These are phyloP conservation scores for Drosophila mayri DNA, from an alignment of 1,140 invertebrate genomes.

Conservation along the genomic window DNA sequence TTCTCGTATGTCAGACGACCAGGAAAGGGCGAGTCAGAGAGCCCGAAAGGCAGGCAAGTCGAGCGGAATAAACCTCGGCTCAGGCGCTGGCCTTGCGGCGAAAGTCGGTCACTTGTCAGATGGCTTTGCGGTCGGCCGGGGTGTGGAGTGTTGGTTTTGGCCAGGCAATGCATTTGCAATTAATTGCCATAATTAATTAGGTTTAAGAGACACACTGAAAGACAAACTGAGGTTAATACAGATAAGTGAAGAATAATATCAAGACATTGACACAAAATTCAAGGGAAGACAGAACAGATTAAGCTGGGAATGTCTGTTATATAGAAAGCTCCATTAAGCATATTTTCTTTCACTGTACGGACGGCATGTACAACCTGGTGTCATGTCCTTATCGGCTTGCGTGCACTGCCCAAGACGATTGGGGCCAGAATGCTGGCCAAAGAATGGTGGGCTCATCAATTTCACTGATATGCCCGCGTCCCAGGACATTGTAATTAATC, in stretches of 20 bases:
- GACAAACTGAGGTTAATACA: not conserved
- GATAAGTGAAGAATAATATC: not conserved
- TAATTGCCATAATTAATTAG: constrained; percentile 78
- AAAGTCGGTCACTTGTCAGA: constrained; percentile 52
- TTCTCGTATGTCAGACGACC: constrained; percentile 38
- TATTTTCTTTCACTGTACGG: not conserved
- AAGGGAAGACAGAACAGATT: not conserved
- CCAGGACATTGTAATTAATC: constrained; percentile 51
- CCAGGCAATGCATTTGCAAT: constrained; percentile 62
- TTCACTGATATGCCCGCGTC: constrained; percentile 24
- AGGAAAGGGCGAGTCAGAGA: not conserved
- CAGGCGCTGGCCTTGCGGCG: constrained; percentile 28
- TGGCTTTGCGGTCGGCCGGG: constrained; percentile 35
- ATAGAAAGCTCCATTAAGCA: no score
- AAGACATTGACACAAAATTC: not conserved
- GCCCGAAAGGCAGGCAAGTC: constrained; percentile 22
- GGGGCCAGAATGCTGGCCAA: constrained; percentile 17
- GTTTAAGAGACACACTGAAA: constrained; percentile 52
- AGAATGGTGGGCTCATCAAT: constrained; percentile 50
- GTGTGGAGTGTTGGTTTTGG: constrained; percentile 44
- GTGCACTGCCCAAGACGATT: constrained; percentile 64
- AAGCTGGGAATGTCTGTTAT: not conserved
- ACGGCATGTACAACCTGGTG: constrained; percentile 7
- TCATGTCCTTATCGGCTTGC: constrained; percentile 60
- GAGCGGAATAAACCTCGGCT: constrained; percentile 42